Evolutionary conservation across 2,888 invertebrate species (phyloP), one percentile per base, ranked within the genome.

Genomic region (Stenchaetothrips biformis): DNA sequence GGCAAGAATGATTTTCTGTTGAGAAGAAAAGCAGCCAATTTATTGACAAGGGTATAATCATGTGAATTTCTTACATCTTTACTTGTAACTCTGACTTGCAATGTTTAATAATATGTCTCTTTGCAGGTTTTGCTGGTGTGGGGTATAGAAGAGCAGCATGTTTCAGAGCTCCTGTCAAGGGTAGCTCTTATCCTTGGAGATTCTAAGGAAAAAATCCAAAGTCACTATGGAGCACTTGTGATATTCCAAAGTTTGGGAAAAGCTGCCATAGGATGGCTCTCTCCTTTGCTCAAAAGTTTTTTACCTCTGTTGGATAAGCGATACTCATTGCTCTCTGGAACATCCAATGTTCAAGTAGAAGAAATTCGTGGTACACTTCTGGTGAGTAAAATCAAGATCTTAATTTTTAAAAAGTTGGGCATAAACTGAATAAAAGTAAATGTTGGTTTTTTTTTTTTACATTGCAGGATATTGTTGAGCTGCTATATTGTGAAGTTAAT

Each of bases 61-160:
- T n/a, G n/a, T n/a, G n/a, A 21, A 37, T 21, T 74, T 74, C 25
- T 6, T 59, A 16, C 16, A 6, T 18, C 16, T 25, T 21, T 74
- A 25, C 25, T 11, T 37, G 37, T 37, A 37, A 37, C 37, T 37
- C 37, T 37, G 37, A 37, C 37, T 37, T 67, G 7, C 67, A 67
- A n/a, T 21, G 21, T 25, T 25, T 25, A 25, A 25, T 25, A 74
- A 74, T 13, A 13, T 37, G 37, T 37, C 2, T 37, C 18, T 53
- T 53, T 53, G 13, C 25, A 74, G 67, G 67, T 74, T 74, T 25
- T 74, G 11, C 67, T 74, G 21, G 25, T 74, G 11, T 74, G 67
- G 67, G 67, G 67, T 7, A 74, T 74, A 25, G 67, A 74, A 25
- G 67, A 74, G 25, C 67, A 74, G 25, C 67, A 74, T 74, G 67